Conservation (phyloP, 2,113 vertebrate species). For the Leptocoma aspasia region DNA sequence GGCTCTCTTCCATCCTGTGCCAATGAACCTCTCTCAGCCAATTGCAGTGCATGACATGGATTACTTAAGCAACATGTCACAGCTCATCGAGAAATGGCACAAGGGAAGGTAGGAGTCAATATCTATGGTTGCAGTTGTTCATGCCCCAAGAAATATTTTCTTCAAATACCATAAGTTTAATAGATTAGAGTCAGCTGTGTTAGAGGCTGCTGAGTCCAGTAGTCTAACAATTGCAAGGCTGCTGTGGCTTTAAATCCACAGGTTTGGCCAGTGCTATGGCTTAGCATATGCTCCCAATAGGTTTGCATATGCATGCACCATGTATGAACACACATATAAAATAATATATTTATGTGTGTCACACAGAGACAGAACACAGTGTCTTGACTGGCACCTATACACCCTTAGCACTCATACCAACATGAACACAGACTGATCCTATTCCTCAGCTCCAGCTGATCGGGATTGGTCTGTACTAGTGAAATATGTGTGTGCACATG, state of each 20-base stretch:
- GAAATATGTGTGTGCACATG: background rate
- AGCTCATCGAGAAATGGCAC: slow-evolving; percentile 36
- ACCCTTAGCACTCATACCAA: background rate
- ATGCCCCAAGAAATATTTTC: background rate
- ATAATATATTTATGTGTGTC: background rate
- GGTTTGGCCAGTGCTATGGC: background rate
- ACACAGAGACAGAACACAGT: background rate
- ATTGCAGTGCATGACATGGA: slow-evolving; percentile 84
- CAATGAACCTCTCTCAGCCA: slow-evolving; percentile 73
- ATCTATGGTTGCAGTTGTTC: background rate
- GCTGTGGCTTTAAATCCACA: background rate
- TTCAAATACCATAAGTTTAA: background rate
- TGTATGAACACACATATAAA: background rate
- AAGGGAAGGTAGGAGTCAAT: slow-evolving; percentile 47
- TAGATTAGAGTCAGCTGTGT: background rate
- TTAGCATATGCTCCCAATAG: background rate
- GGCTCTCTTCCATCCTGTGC: slow-evolving; percentile 77
- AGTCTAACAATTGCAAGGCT: background rate
- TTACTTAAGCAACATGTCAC: slow-evolving; percentile 86
- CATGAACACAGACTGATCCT: background rate
- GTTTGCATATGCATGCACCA: background rate
- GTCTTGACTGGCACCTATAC: background rate
- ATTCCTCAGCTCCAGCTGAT: background rate
- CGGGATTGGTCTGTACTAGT: background rate
- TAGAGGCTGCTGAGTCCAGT: background rate